Base-by-base conservation (phyloP, 2,888 invertebrate genomes). In the Lasius platythorax region DNA sequence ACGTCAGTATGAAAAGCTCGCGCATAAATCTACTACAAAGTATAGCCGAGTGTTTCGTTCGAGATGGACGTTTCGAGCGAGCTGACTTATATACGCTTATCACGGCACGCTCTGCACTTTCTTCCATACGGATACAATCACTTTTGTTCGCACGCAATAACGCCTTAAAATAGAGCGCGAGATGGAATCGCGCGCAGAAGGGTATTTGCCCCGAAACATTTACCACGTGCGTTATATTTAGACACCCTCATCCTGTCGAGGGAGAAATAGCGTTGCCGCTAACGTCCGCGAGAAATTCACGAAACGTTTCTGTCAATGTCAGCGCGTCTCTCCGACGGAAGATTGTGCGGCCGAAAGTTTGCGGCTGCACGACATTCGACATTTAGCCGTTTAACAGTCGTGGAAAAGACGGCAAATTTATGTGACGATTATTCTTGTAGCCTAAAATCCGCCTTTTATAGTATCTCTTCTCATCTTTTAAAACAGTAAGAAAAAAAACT, bases 81-180 rank as follows among this genome's bases (percentile, higher is more conserved):
- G 58, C 81, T 82, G 66, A 82, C 83, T 86, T 83, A 81, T 46
- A 74, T 67, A 61, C 75, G 78, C 53, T 28, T 76, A 67, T 72
- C 88, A 82, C 88, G 84, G 67, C 76, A 73, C 86, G 84, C 33
- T 68, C 84, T 64, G n/a, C 84, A 50, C 75, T 88, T 83, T 82
- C 86, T 53, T 64, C 56, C 75, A 67, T 67, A 79, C 30, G 78
- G 70, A 53, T 37, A 70, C 86, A 61, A 81, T 88, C 86, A 85
- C 64, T 87, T 89, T 85, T 76, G 86, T 87, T 89, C 87, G 86
- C 89, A 81, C 87, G 89, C 86, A 79, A 87, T 67, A 79, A 46
- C 53, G 40, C 23, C 67, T 78, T 61, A 82, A 88, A 87, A 89
- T 88, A 84, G 46, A 46, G 61, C 61, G 76, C 33, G 40, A 12